Conservation (phyloP, 2,797 vertebrate genomes). For the Helostoma temminkii region DNA sequence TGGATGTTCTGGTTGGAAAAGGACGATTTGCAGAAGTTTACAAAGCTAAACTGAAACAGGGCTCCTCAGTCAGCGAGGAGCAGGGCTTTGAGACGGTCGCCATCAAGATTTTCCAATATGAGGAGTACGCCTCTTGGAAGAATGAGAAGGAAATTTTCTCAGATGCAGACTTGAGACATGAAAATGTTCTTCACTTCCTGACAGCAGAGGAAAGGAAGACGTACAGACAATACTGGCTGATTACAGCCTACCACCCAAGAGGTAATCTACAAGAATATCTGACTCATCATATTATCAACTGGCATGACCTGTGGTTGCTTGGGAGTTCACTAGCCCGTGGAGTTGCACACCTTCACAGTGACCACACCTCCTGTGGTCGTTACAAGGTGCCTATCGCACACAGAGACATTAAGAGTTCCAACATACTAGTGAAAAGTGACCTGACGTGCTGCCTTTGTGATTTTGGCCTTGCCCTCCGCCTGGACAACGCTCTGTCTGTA, state of each 20-base stretch:
- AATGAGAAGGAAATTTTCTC: conserved; percentile 97
- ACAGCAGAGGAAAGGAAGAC: conserved; percentile 93
- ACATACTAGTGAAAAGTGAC: conserved; percentile 94
- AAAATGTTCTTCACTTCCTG: conserved; percentile 95
- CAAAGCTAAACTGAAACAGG: conserved; percentile 94
- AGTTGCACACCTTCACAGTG: conserved; percentile 95
- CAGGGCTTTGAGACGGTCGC: conserved; percentile 95
- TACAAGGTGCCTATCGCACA: conserved; percentile 94
- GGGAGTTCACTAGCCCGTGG: conserved; percentile 90
- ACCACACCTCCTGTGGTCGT: conserved; percentile 90
- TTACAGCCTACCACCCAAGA: conserved; percentile 92
- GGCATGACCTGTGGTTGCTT: conserved; percentile 92
- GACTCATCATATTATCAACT: conserved; percentile 88
- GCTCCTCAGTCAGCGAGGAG: conserved; percentile 80
- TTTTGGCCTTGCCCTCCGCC: conserved; percentile 93
- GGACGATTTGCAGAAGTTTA: conserved; percentile 96
- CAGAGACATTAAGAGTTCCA: conserved; percentile 97
- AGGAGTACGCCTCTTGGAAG: conserved; percentile 97
- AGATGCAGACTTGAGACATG: conserved; percentile 92
- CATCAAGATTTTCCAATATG: conserved; percentile 93
- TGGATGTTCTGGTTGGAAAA: conserved; percentile 93
- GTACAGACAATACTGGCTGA: conserved; percentile 94
- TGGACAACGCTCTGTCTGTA: conserved; percentile 92
- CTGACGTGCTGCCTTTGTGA: conserved; percentile 96
- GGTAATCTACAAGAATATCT: conserved; percentile 95